Evolutionary conservation across 2,113 vertebrate species (phyloP).

Genomic region (Nycticryphes semicollaris): DNA sequence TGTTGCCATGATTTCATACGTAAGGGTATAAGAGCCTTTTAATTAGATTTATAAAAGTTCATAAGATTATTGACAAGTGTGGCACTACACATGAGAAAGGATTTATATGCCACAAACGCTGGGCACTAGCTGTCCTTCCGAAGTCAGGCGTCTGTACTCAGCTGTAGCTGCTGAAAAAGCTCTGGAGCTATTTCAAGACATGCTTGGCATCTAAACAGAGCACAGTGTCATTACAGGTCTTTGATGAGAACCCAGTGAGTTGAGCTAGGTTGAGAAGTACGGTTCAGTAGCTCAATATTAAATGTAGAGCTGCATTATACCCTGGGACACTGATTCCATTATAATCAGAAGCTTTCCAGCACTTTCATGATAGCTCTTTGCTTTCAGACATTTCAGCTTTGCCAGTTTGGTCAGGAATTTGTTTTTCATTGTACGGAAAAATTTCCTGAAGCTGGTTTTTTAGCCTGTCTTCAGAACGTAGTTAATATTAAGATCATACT

Average conservation of each 20-base stretch:
- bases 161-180: constrained; percentile 18
- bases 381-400: constrained; percentile 8
- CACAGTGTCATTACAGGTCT: not conserved
- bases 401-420: not conserved
- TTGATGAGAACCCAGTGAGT: not conserved
- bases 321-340: not conserved
- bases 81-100: not conserved
- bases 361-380: not conserved
- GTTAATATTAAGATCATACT: not conserved
- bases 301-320: constrained; percentile 18
- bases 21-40: not conserved
- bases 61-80: not conserved
- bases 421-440: not conserved
- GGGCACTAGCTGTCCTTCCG: not conserved
- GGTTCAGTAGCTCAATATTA: not conserved
- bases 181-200: constrained; percentile 14
- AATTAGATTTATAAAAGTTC: not conserved
- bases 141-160: not conserved
- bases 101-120: not conserved
- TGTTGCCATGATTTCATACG: not conserved
- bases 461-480: not conserved
- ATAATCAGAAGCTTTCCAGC: not conserved
- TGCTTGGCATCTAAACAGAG: constrained; percentile 8
- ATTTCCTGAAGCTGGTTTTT: not conserved
- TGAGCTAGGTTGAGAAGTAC: not conserved